phyloP scores from a whole-genome alignment of 2,888 invertebrate species.

The Drosophila falleni region DNA sequence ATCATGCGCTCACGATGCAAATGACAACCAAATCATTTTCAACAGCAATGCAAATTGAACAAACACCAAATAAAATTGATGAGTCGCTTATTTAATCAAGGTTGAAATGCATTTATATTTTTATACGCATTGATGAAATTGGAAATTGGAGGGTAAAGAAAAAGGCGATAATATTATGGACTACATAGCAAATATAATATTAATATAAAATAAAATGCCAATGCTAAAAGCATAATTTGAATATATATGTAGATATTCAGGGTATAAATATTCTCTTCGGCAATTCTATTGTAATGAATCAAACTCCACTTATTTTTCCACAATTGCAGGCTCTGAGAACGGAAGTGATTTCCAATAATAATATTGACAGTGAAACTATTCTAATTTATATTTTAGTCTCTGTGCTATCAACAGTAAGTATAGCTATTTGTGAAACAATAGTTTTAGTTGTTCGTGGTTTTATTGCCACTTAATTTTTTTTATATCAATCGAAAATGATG shows the following conservation, averaged over 20 bases:
- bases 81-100: slow-evolving; percentile 42
- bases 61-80: slow-evolving; percentile 37
- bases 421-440: slow-evolving; percentile 21
- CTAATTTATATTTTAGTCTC: slow-evolving; percentile 35
- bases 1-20: slow-evolving; percentile 50
- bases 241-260: background rate
- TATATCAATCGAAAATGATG: slow-evolving; percentile 15
- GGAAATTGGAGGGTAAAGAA: background rate
- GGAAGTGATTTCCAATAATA: slow-evolving; percentile 39
- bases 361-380: slow-evolving; percentile 31
- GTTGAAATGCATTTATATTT: slow-evolving; percentile 35
- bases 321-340: slow-evolving; percentile 32
- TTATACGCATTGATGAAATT: background rate
- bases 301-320: slow-evolving; percentile 1
- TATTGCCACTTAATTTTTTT: slow-evolving; percentile 37
- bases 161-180: background rate
- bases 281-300: background rate
- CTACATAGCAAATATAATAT: background rate
- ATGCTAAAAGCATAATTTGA: background rate
- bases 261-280: background rate
- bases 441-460: slow-evolving; percentile 37
- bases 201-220: background rate
- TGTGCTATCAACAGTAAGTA: slow-evolving; percentile 1
- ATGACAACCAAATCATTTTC: slow-evolving; percentile 57
- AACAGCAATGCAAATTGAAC: slow-evolving; percentile 45